Percentiles rank a stretch among this genome's conserved stretches.
These are phyloP conservation scores for Melanotus villosus DNA, from an alignment of 2,888 invertebrate genomes.

Conservation along the genomic window DNA sequence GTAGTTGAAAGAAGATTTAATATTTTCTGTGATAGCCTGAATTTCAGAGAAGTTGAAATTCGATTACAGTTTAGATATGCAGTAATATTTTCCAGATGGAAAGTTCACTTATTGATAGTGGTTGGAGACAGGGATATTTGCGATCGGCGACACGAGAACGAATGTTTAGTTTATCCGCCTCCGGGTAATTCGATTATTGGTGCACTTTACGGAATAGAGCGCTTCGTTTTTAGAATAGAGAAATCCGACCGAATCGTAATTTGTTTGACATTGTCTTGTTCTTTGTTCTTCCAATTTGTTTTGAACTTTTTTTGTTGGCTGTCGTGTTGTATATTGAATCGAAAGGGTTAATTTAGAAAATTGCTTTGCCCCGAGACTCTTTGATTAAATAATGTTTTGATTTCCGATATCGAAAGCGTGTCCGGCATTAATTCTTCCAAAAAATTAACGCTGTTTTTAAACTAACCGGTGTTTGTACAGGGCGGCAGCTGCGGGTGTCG, in stretches of 20 bases:
- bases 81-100: constrained; percentile 60
- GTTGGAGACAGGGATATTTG: constrained; percentile 57
- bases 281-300: constrained; percentile 37
- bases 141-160: constrained; percentile 59
- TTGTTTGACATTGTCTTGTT: constrained; percentile 51
- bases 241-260: constrained; percentile 50
- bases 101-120: constrained; percentile 59
- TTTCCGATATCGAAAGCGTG: neutral
- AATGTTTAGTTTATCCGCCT: constrained; percentile 61
- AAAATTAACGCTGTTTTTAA: constrained; percentile 7
- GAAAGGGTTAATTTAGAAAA: constrained; percentile 43
- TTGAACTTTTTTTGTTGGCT: constrained; percentile 25
- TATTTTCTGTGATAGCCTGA: constrained; percentile 44
- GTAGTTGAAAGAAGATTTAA: constrained; percentile 42
- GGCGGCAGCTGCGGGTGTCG: constrained; percentile 48
- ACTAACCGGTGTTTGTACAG: constrained; percentile 36
- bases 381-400: no score
- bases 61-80: constrained; percentile 58
- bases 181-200: constrained; percentile 62
- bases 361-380: neutral
- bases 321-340: constrained; percentile 21
- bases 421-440: neutral
- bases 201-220: constrained; percentile 55
- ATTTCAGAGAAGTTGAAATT: constrained; percentile 53
- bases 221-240: constrained; percentile 40